Evolutionary conservation across 2,797 vertebrate species (phyloP), one percentile per base, ranked within the genome.

Genomic region (Chaetodon trifasciatus): DNA sequence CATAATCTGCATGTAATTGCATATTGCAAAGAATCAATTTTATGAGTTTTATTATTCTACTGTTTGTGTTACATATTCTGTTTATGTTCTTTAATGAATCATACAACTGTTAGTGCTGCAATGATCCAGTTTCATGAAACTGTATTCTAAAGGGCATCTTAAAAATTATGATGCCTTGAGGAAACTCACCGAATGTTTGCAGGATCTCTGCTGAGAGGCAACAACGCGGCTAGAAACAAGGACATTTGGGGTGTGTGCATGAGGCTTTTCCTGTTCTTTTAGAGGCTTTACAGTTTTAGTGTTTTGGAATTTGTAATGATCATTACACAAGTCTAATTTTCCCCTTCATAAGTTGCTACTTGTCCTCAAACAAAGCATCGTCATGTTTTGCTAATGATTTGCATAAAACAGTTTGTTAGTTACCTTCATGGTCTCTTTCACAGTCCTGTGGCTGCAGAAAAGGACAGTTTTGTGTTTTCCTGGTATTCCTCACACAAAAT

Each of bases 291-390:
- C 40, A 63, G 11, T 70, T 70, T 82, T 28, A 74, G 52, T 81
- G 76, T 70, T 66, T 50, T 62, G 35, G 63, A 42, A 69, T 75
- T 61, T 50, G 52, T 42, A 67, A 74, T 56, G 44, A 81, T 80
- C 62, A 76, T 74, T 40, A 66, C 50, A 35, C 39, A 58, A 57
- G 46, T 81, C 55, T 79, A 57, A 82, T 87, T 84, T 86, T 67
- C 67, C 67, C 66, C 77, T 71, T 79, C 57, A 79, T 69, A 78
- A 66, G 73, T 63, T 79, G 40, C 67, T 32, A 32, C 28, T 70
- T 62, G 65, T 76, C 61, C 50, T 78, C 19, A 67, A 66, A 82
- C 50, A 82, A 77, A 76, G 42, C 9, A 11, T 52, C 37, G 37
- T 49, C 24, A 42, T 50, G 46, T 79, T 82, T 63, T 60, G 40